phyloP scores from a whole-genome alignment of 2,797 vertebrate species.

The Halcyon leucocephala region DNA sequence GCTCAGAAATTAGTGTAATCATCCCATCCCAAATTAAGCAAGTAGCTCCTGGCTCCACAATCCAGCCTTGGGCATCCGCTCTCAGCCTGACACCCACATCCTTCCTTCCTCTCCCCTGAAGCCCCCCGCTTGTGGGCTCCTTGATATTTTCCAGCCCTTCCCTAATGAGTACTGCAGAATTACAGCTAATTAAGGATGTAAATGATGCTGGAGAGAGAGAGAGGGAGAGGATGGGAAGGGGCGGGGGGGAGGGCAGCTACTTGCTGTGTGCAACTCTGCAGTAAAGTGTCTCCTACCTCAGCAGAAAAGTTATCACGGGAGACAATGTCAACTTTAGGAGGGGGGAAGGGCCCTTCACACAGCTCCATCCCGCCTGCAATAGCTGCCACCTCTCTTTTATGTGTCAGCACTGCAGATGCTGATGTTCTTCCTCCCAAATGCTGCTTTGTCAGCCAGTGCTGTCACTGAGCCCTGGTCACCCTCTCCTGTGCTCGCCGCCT shows the following conservation, averaged over 20 bases:
- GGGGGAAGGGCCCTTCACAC: neutral
- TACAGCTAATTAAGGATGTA: conserved; percentile 92
- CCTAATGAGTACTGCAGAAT: conserved; percentile 88
- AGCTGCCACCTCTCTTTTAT: conserved; percentile 23
- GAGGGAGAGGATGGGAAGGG: conserved; percentile 64
- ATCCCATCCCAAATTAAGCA: neutral
- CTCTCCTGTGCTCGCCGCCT: fast-evolving
- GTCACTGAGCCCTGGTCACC: neutral
- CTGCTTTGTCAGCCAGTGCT: conserved; percentile 31
- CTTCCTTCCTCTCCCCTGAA: conserved; percentile 9
- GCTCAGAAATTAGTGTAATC: neutral
- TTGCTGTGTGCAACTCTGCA: conserved; percentile 88
- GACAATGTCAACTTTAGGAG: conserved; percentile 88
- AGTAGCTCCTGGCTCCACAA: neutral
- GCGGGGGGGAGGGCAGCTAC: conserved; percentile 10
- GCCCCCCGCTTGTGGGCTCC: conserved; percentile 70
- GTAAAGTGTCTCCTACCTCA: conserved; percentile 92
- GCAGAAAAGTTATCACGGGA: conserved; percentile 89
- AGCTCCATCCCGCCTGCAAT: neutral
- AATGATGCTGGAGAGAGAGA: conserved; percentile 86
- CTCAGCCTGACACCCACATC: neutral
- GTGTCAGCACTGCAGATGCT: conserved; percentile 32
- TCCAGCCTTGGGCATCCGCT: conserved; percentile 1
- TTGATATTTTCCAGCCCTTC: conserved; percentile 78
- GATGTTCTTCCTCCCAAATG: conserved; percentile 36